Evolutionary conservation across 2,797 vertebrate genomes (phyloP), one percentile per base, ranked within the genome.

Genomic region (Merluccius polli): DNA sequence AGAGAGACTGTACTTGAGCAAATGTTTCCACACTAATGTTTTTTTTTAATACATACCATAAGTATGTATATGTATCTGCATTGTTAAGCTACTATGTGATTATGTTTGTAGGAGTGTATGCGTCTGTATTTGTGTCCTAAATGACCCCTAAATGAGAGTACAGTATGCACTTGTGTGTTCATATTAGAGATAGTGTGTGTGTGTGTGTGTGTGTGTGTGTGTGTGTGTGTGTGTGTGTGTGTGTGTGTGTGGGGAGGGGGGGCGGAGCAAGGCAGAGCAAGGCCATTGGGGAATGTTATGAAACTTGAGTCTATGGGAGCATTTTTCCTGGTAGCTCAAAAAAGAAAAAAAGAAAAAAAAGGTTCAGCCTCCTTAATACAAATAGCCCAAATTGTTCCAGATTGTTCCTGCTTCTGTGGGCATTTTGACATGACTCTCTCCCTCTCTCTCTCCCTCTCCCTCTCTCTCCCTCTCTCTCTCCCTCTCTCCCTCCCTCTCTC

Each of bases 351-450:
- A 59, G 70, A 24, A 24, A 59, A 72, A 48, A 77, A 65, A 73
- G 63, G 18, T 7, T 73, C 75, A 76, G 70, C 36, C 27, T 65
- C 73, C 72, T 69, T 70, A 77, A 86, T 69, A 74, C 70, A 82
- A 89, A 86, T 84, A 86, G 59, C 67, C 63, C 73, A 87, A 86
- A 85, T 79, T 82, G 76, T 83, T 87, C 79, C 76, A 77, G 73
- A 81, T 73, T 63, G 52, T 63, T 65, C 59, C 59, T 71, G 33
- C 74, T 73, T 87, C 71, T 80, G 75, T 41, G 77, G 84, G 80
- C 80, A 76, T 84, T 72, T 74, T 71, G 73, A 86, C 81, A 81
- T 79, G 67, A 30, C 31, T 30, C 16, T 18, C 29, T 21, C 30
- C 3, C 70, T 36, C 70, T 21, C 31, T 24, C 21, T 33, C 33